Evolutionary conservation across 92 coral and sea anemone genomes (phyloP), one percentile per base, ranked within the genome.

Genomic region (Phenganax marumi): DNA sequence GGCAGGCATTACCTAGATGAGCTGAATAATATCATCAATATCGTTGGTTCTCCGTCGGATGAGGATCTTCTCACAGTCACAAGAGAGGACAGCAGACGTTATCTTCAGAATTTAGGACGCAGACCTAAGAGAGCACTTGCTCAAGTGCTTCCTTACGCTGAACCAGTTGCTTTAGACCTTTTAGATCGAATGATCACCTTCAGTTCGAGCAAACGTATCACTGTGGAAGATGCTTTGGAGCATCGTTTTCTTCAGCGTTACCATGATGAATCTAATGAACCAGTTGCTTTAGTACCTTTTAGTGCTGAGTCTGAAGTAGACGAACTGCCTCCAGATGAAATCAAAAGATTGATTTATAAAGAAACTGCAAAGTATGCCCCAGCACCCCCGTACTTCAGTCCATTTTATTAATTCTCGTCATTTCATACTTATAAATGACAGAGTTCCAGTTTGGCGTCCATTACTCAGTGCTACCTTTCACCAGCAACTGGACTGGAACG

Each of bases 1-100:
- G 72, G 73, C 8, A 78, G 73, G 26, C 83, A 78, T 49, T 78
- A 78, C 17, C 71, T 78, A 61, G 83, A 78, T 2, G 83, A 78
- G 60, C 60, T 78, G n/a, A 78, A 64, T 68, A 61, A 49, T 24
- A 78, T 78, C 14, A 26, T 78, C 50, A 78, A 63, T 58, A 24
- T 78, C 7, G 47, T 58, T 49, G 83, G 83, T 33, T 78, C 83
- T n/a, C 83, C 83, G 12, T 26, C 83, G 4, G 73, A 71, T 47
- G 73, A 62, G 18, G 83, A 78, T 61, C 47, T 78, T 2, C 43
- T 26, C 3, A 26, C 57, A 7, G 52, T 78, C n/a, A 78, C 50
- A 39, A 78, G 48, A 0, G 83, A 78, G 51, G 73, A 63, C 19
- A 78, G 83, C 16, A 61, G 24, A 68, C 33, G 60, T 7, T 60